These are phyloP conservation scores for Chaenocephalus aceratus DNA, from an alignment of 2,113 vertebrate species.

Conservation along the genomic window DNA sequence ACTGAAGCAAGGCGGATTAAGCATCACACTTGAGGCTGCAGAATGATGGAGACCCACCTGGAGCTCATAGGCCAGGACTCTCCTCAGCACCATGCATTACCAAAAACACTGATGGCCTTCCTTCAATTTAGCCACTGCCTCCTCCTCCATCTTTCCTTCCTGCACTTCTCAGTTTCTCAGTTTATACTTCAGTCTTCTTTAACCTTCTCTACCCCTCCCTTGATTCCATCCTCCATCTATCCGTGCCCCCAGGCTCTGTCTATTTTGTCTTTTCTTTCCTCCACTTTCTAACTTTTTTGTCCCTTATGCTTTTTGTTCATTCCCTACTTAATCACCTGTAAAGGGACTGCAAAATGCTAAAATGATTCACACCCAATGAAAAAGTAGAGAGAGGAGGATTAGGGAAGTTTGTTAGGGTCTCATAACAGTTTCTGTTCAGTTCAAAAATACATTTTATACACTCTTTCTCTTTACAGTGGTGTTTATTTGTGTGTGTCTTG, in stretches of 20 bases:
- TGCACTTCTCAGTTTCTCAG: constrained; percentile 5
- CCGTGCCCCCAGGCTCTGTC: constrained; percentile 27
- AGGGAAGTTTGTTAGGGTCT: constrained; percentile 20
- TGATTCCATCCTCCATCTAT: constrained; percentile 27
- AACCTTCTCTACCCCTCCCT: constrained; percentile 35
- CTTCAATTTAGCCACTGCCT: constrained; percentile 53
- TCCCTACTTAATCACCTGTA: constrained; percentile 1
- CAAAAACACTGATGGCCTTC: constrained; percentile 55
- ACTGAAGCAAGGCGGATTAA: constrained; percentile 79
- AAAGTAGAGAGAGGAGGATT: constrained; percentile 2
- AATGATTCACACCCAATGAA: constrained; percentile 26
- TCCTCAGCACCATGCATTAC: constrained; percentile 56
- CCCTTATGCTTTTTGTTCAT: constrained; percentile 1
- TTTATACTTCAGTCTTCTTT: constrained; percentile 27
- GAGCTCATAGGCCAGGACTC: constrained; percentile 54
- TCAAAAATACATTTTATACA: constrained; percentile 17
- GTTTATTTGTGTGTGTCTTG: constrained; percentile 31
- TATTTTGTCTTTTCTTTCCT: constrained; percentile 23
- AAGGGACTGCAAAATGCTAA: constrained; percentile 27
- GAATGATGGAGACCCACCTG: constrained; percentile 73
- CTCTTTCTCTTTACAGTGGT: constrained; percentile 2
- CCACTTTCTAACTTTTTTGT: constrained; percentile 20
- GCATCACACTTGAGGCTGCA: constrained; percentile 70
- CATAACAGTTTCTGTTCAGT: constrained; percentile 15
- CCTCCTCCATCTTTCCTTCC: constrained; percentile 8